Conservation (phyloP, 1,140 invertebrate genomes). For the Coptotermes formosanus region DNA sequence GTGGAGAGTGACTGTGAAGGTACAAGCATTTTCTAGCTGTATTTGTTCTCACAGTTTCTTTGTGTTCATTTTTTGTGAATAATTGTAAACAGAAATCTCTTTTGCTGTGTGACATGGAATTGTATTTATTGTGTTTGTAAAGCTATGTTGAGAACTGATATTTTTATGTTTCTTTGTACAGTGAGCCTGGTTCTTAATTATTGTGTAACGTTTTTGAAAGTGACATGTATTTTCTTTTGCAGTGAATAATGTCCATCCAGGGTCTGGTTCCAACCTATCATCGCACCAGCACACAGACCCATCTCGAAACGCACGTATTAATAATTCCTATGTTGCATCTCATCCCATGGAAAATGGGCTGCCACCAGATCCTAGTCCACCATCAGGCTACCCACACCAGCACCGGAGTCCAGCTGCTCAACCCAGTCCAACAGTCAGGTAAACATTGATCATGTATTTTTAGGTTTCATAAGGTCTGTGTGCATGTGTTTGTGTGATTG, state of each 20-base stretch:
- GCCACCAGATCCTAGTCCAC: constrained; percentile 50
- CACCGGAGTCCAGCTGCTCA: constrained; percentile 46
- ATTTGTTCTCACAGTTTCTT: no score
- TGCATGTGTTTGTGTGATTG: background rate
- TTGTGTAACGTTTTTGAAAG: background rate
- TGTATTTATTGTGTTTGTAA: background rate
- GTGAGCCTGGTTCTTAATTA: background rate
- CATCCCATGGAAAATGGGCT: constrained; percentile 55
- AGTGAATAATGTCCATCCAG: constrained; percentile 57
- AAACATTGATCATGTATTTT: constrained; percentile 32
- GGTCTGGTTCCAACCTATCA: constrained; percentile 42
- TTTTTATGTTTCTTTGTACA: background rate
- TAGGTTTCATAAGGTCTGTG: constrained; percentile 17
- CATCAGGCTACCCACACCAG: constrained; percentile 38
- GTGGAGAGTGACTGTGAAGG: no score
- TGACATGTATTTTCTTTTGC: constrained; percentile 35
- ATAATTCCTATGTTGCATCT: constrained; percentile 45
- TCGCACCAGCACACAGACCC: constrained; percentile 44
- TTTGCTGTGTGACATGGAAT: background rate
- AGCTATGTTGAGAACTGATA: background rate
- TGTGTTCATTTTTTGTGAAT: no score
- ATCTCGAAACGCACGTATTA: constrained; percentile 45
- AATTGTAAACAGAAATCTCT: background rate
- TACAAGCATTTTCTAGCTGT: no score
- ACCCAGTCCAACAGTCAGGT: constrained; percentile 56